Base-by-base conservation (phyloP, 2,797 vertebrate genomes). In the Microctenopoma lineatum region DNA sequence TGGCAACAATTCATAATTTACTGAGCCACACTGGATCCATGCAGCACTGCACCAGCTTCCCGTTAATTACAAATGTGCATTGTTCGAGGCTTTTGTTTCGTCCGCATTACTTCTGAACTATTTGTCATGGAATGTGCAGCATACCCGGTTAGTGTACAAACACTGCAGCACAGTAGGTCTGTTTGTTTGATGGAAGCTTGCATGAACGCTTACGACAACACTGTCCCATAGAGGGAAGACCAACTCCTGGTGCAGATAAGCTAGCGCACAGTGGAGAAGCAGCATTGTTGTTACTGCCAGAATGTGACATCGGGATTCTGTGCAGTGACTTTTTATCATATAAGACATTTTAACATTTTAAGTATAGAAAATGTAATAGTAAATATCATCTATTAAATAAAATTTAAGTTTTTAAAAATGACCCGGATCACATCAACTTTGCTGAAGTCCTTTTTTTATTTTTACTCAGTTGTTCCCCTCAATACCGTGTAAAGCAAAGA, bases 101-200 rank as follows among this genome's bases (percentile, higher is more conserved):
- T 79, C 75, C 80, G 59, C 90, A 94, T 95, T 94, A 95, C 85
- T 95, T 94, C 92, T 87, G 93, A 93, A 93, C 94, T 93, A 95
- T 90, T 94, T 94, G 89, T 92, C 89, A 91, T 4, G 89, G 93
- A 93, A 94, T 94, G 88, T 84, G 77, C 90, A 87, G 88, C 89
- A 86, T 84, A 76, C 75, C 68, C 66, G 26, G 75, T 70, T 61
- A 52, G 70, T 57, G 75, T 81, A 82, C 75, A 78, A 90, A 85
- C 81, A 58, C 85, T 75, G 80, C 83, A 77, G 80, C 83, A 86
- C 80, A 90, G 84, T 78, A 42, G 77, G 48, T 29, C 77, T 80
- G 69, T 92, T 91, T 93, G 88, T 92, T 90, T 86, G 71, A 60
- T 60, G 66, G 47, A 59, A 77, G 44, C 63, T 78, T 78, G 72